These are phyloP conservation scores for Aporrectodea caliginosa DNA, from an alignment of 1,140 invertebrate genomes.

Conservation along the genomic window DNA sequence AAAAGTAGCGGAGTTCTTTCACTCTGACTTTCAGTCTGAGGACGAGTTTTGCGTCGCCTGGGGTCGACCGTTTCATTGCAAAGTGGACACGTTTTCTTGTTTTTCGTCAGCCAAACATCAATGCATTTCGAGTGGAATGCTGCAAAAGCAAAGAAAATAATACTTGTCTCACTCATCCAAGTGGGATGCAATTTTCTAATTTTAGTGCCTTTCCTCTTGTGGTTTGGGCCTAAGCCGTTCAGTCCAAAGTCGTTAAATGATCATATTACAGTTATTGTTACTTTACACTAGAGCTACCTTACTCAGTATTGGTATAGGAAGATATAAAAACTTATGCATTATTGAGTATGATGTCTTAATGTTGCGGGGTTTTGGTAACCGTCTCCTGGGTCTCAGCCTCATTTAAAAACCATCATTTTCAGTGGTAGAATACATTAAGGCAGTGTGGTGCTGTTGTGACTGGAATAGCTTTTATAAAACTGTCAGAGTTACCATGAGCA, in stretches of 20 bases:
- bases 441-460: background rate
- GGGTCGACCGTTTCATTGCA: constrained; percentile 10
- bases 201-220: no score
- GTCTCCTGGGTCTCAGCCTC: background rate
- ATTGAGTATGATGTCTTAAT: background rate
- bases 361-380: background rate
- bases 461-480: background rate
- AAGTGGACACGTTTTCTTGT: constrained; percentile 18
- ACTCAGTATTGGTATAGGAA: no score
- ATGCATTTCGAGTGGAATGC: constrained; percentile 97
- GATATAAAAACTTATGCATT: background rate
- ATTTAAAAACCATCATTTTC: background rate
- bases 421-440: background rate
- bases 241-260: no score
- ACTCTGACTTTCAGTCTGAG: background rate
- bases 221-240: no score
- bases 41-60: background rate
- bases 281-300: no score
- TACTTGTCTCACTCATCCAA: background rate
- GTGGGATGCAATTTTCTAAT: no score
- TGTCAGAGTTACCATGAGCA: constrained; percentile 72
- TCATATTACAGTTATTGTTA: no score
- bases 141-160: constrained; percentile 51
- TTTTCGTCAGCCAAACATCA: constrained; percentile 83
- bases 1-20: background rate